Base-by-base conservation (phyloP, 30 jellyfish, hydroid and myxozoan genomes). In the Cassiopea xamachana region DNA sequence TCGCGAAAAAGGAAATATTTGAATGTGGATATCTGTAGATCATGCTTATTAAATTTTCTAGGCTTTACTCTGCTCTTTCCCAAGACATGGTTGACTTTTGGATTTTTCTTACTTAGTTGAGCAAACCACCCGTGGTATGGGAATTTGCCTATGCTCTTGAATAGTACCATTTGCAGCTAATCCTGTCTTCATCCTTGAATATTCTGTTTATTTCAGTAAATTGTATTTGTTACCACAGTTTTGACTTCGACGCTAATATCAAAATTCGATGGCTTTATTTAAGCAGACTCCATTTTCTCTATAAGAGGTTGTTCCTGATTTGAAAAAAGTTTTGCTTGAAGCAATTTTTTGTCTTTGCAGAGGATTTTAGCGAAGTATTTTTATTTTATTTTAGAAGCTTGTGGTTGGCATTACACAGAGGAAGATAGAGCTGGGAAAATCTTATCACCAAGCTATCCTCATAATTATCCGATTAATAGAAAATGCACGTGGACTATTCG, bases 401-500 rank as follows among this genome's bases (percentile, higher is more conserved):
- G 94, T 77, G 94, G 94, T 19, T 4, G 68, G 83, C 1, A n/a
- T 43, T 87, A 76, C 79, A 77, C 16, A 7, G 77, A 48, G 83
- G 14, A 61, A 19, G 85, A 60, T 9, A 60, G 12, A 16, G 8
- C 79, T 16, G 97, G 97, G 12, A 79, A 73, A 45, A 80, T 91
- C 1, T 45, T 47, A 10, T 91, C 97, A 2, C 97, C 97, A 43
- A 83, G 93, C 68, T 91, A 80, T 79, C 97, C 97, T 1, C 82
- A 79, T 15, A 67, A 83, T 75, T 91, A 91, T 69, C 91, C 93
- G 39, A 78, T 77, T 46, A 91, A 91, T 87, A 75, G 90, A 59
- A 69, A 69, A 18, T 91, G 97, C 88, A 47, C 89, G 39, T 91
- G 97, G 97, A 83, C 19, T 12, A 91, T 91, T 55, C 86, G 62